These are phyloP conservation scores for Propithecus coquereli DNA, from an alignment of 2,113 vertebrate species.

Conservation along the genomic window DNA sequence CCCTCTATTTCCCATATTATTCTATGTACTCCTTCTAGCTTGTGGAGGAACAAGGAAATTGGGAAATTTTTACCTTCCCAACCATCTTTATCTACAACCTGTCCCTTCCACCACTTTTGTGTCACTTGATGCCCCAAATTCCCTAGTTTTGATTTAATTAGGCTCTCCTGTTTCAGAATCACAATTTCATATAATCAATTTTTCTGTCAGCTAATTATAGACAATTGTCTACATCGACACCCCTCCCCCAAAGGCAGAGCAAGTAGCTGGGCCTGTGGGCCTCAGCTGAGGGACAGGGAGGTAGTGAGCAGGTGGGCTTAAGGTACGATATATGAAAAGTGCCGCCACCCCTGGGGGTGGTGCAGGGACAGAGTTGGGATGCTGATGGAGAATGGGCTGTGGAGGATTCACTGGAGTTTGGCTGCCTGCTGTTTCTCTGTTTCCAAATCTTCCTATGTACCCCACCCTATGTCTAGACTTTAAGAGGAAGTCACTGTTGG, in stretches of 20 bases:
- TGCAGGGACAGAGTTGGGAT: not conserved
- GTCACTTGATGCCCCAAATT: not conserved
- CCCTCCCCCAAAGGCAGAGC: not conserved
- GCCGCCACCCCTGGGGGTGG: not conserved
- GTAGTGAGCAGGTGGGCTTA: not conserved
- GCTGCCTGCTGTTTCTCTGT: not conserved
- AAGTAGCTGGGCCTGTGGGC: not conserved
- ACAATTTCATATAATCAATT: slow-evolving; percentile 14
- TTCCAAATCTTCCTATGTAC: not conserved
- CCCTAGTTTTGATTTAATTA: slow-evolving; percentile 10
- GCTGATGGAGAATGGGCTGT: not conserved
- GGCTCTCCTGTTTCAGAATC: not conserved
- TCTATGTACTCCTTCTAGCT: not conserved
- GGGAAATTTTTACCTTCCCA: not conserved
- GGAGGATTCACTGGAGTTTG: not conserved
- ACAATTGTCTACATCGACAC: not conserved
- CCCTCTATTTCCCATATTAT: not conserved
- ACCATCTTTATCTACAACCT: not conserved
- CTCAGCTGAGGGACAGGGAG: not conserved
- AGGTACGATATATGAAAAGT: not conserved
- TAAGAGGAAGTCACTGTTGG: not conserved
- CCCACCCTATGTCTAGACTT: not conserved
- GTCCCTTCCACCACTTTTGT: not conserved
- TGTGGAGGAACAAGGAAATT: not conserved
- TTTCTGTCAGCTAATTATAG: not conserved